phyloP scores from a whole-genome alignment of 2,888 invertebrate species.

The Marronus borbonicus region DNA sequence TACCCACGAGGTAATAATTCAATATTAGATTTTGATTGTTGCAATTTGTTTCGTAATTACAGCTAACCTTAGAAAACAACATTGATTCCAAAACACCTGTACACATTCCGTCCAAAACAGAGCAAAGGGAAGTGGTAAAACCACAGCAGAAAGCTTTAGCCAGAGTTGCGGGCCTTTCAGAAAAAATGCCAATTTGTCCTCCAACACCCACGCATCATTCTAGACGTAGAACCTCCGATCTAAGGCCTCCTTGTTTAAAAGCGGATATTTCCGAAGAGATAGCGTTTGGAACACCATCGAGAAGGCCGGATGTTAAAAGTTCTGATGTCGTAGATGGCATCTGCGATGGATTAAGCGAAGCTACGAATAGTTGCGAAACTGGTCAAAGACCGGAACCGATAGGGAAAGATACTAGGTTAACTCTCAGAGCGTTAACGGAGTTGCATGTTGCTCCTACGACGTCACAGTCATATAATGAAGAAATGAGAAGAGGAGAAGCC shows the following conservation, averaged over 20 bases:
- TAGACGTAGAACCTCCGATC: conserved; percentile 71
- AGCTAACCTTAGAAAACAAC: conserved; percentile 39
- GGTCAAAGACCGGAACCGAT: conserved; percentile 34
- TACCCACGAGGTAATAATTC: conserved; percentile 47
- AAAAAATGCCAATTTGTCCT: conserved; percentile 80
- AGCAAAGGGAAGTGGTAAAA: conserved; percentile 45
- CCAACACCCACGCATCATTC: conserved; percentile 92
- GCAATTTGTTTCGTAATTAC: conserved; percentile 32
- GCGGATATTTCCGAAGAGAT: conserved; percentile 67
- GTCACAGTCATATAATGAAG: conserved; percentile 59
- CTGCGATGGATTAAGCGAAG: conserved; percentile 24
- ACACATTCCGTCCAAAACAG: conserved; percentile 42
- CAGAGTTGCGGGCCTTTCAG: conserved; percentile 59
- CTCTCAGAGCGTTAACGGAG: conserved; percentile 75
- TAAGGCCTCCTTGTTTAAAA: conserved; percentile 72
- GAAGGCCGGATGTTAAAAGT: conserved; percentile 6
- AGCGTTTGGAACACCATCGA: conserved; percentile 3
- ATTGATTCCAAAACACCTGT: conserved; percentile 38
- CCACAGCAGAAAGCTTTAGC: conserved; percentile 53
- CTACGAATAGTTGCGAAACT: conserved; percentile 19
- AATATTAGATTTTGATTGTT: conserved; percentile 39
- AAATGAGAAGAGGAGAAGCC: conserved; percentile 56
- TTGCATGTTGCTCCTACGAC: conserved; percentile 70
- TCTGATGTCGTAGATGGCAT: conserved; percentile 13
- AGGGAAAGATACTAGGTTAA: conserved; percentile 70